Evolutionary conservation across 2,113 vertebrate species (phyloP).

Genomic region (Cavia porcellus): DNA sequence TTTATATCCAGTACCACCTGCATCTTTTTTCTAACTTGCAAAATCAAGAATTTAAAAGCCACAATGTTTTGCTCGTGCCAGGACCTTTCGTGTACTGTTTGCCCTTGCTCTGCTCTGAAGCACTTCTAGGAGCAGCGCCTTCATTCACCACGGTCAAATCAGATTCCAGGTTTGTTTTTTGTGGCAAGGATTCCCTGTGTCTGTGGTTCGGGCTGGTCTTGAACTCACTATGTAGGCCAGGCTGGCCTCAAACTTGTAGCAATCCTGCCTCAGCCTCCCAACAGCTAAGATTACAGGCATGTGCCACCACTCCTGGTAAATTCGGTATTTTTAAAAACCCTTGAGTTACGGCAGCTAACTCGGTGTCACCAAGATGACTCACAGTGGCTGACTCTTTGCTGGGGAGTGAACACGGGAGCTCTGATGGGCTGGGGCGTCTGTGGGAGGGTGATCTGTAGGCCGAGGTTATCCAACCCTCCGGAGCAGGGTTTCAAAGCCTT

Average conservation of each 20-base stretch:
- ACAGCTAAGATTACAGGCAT: too few relatives aligned
- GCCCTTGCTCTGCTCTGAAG: background rate
- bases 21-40: background rate
- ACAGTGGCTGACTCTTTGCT: background rate
- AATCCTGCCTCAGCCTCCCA: background rate
- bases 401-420: background rate
- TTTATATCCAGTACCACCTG: background rate
- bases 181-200: background rate
- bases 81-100: background rate
- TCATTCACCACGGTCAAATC: background rate
- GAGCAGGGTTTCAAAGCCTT: background rate
- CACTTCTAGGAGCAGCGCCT: background rate
- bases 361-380: background rate
- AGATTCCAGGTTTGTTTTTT: background rate
- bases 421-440: background rate
- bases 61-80: background rate
- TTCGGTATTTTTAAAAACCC: background rate
- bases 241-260: background rate
- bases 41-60: slow-evolving; percentile 5
- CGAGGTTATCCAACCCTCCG: background rate
- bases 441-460: background rate
- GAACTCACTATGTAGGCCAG: background rate
- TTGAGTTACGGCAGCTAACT: background rate
- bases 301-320: background rate
- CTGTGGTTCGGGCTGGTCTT: background rate